Evolutionary conservation across 2,797 vertebrate species (phyloP).

Genomic region (Phataginus tricuspis): DNA sequence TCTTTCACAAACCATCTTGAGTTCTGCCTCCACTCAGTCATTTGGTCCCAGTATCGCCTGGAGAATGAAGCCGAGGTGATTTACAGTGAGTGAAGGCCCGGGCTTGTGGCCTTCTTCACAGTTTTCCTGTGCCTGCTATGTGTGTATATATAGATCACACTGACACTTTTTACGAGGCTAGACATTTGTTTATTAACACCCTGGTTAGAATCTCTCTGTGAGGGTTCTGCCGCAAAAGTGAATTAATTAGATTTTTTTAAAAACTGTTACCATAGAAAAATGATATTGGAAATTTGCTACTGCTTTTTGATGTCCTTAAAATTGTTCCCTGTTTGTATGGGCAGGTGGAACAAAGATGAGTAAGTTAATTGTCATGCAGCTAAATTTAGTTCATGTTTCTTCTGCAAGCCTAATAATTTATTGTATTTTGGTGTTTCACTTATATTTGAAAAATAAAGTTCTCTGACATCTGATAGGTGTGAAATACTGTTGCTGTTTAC

Average conservation of each 20-base stretch:
- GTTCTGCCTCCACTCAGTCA: background rate
- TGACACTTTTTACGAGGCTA: conserved; percentile 46
- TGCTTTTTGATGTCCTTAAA: conserved; percentile 37
- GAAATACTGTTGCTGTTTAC: background rate
- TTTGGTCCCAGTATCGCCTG: background rate
- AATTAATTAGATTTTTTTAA: conserved; percentile 55
- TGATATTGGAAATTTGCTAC: background rate
- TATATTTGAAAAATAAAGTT: conserved; percentile 40
- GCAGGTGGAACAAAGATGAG: background rate
- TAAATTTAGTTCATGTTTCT: conserved; percentile 42
- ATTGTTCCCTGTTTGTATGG: background rate
- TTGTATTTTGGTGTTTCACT: conserved; percentile 4
- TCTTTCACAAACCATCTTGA: background rate
- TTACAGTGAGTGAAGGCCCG: background rate
- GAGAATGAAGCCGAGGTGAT: conserved; percentile 37
- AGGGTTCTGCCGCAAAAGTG: background rate
- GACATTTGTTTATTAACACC: conserved; percentile 54
- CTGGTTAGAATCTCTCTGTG: conserved; percentile 22
- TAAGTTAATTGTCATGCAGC: conserved; percentile 37
- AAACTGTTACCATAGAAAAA: conserved; percentile 34
- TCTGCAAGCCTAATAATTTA: background rate
- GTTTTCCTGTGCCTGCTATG: background rate
- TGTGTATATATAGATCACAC: background rate
- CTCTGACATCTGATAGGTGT: background rate
- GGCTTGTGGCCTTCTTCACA: background rate